Percentiles rank a stretch among this genome's conserved stretches.
phyloP scores from a whole-genome alignment of 2,888 invertebrate species.

The Troides helena region DNA sequence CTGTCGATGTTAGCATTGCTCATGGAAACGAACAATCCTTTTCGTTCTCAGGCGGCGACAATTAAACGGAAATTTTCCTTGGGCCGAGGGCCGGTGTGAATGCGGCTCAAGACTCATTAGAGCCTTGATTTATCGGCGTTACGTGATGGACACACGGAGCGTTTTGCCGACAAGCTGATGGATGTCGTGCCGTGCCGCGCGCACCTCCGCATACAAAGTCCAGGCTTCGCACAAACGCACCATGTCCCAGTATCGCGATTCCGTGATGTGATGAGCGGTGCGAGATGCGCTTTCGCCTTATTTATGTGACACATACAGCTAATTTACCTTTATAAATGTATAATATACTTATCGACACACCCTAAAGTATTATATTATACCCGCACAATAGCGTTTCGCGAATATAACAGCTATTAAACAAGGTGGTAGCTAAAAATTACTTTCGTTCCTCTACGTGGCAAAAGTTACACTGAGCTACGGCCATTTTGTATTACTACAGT shows the following conservation, averaged over 20 bases:
- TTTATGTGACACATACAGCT: not conserved
- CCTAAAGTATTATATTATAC: too few species aligned
- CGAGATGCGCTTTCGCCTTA: conserved; percentile 21
- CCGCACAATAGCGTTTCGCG: too few species aligned
- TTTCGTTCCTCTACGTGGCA: too few species aligned
- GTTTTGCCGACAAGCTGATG: conserved; percentile 55
- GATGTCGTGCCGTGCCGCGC: conserved; percentile 49
- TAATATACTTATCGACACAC: too few species aligned
- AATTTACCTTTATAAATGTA: too few species aligned
- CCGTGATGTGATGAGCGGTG: conserved; percentile 10
- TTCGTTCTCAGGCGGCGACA: conserved; percentile 3
- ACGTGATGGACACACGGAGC: conserved; percentile 57
- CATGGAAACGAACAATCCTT: not conserved
- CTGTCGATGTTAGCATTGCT: not conserved
- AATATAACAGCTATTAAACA: too few species aligned
- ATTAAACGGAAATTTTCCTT: conserved; percentile 22
- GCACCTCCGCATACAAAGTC: conserved; percentile 51
- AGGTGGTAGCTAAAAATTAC: too few species aligned
- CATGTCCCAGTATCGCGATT: conserved; percentile 20
- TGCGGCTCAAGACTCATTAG: conserved; percentile 44
- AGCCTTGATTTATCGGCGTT: conserved; percentile 55
- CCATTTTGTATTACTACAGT: too few species aligned
- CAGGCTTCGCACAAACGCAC: conserved; percentile 10
- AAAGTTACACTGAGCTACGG: too few species aligned
- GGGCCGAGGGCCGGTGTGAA: conserved; percentile 33